Evolutionary conservation across 2,888 invertebrate species (phyloP), one percentile per base, ranked within the genome.

Genomic region (Tachystola acroxantha): DNA sequence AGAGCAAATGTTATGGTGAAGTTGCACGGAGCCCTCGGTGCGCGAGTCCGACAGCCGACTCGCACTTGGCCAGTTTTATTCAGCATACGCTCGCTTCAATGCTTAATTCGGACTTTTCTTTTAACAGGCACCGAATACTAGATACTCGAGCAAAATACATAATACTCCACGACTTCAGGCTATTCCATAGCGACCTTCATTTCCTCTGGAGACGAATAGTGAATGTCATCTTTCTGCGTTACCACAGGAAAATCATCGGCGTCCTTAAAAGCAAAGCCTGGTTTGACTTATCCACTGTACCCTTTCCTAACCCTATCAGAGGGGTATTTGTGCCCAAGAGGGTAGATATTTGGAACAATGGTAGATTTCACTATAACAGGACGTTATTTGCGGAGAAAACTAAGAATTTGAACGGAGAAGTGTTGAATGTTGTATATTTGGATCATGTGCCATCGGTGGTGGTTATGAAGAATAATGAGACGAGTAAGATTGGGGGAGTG

Each of bases 151-250:
- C 92, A 0, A 91, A 91, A 48, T 95, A 91, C 57, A 76, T 95
- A 24, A 69, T 95, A 39, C 75, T 94, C 0, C 88, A 93, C 64
- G 94, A 95, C 65, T 75, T 86, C 39, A 80, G 93, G 3, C 76
- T 95, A 1, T 91, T 94, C 52, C 81, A 86, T 34, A 85, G 88
- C 44, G 88, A 91, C 3, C 75, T 93, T 43, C 89, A 91, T 53
- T 92, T 92, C 53, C 66, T 95, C 9, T 95, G 95, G 95, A 92
- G 91, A 43, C 88, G 92, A 43, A 90, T 95, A 32, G 89, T 94
- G 10, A 92, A 93, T 51, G 91, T 93, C 0, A 69, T 95, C 5
- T 95, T 95, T 48, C 75, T 95, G 9, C 88, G 89, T 32, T 87
- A 88, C 49, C 90, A 90, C 53, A 73, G 53, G 32, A 71, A 74